Evolutionary conservation across 2,888 invertebrate genomes (phyloP).

Genomic region (Philhelius pedissequus): DNA sequence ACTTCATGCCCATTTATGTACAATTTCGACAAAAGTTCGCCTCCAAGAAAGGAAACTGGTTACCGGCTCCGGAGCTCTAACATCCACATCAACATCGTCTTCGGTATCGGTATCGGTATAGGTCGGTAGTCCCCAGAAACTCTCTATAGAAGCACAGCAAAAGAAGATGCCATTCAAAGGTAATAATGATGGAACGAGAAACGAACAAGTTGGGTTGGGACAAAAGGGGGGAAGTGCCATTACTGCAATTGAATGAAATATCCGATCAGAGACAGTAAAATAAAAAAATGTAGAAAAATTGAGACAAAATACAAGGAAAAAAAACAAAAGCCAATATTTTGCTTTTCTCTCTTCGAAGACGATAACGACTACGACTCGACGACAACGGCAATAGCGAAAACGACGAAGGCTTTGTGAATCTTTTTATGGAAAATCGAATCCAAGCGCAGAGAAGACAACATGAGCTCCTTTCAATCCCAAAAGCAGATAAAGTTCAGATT

Average conservation of each 20-base stretch:
- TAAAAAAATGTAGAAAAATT: neutral
- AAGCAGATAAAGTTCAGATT: neutral
- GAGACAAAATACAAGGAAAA: neutral
- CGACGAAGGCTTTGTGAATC: conserved; percentile 35
- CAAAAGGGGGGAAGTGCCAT: conserved; percentile 28
- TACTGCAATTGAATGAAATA: conserved; percentile 62
- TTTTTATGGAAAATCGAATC: conserved; percentile 54
- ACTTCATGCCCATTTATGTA: conserved; percentile 48
- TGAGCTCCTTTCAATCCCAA: conserved; percentile 20
- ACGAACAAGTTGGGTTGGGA: neutral
- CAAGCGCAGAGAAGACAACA: neutral
- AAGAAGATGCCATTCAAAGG: conserved; percentile 34
- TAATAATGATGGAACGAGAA: neutral
- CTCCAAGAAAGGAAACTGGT: conserved; percentile 56
- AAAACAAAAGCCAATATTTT: conserved; percentile 18
- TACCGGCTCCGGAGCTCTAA: conserved; percentile 17
- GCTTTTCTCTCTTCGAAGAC: conserved; percentile 5
- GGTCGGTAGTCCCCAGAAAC: neutral
- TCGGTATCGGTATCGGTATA: neutral
- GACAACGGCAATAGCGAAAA: neutral
- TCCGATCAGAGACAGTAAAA: conserved; percentile 42
- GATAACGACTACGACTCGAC: neutral
- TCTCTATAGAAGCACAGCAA: neutral
- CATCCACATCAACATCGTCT: neutral
- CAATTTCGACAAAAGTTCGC: conserved; percentile 22